These are phyloP conservation scores for Ispidina picta DNA, from an alignment of 2,797 vertebrate genomes.

Conservation along the genomic window DNA sequence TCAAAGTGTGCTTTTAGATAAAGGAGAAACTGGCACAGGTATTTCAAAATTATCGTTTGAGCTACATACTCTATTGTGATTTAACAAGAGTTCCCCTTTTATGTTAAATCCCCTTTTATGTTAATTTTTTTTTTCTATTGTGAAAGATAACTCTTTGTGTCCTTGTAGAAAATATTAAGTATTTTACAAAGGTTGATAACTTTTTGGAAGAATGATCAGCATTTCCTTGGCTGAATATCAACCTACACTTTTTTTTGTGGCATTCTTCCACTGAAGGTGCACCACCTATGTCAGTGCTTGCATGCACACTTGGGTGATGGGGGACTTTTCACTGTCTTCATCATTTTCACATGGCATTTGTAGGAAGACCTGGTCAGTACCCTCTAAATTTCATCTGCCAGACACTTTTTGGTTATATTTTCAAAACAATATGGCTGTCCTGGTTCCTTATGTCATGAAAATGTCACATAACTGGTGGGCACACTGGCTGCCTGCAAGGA, in stretches of 20 bases:
- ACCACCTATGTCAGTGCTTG: neutral
- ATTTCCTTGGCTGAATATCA: neutral
- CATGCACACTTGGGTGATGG: neutral
- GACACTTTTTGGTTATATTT: neutral
- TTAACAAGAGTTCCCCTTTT: slow-evolving; percentile 10
- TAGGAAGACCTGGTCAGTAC: neutral
- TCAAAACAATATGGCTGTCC: neutral
- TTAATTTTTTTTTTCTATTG: neutral
- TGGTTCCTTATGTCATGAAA: neutral
- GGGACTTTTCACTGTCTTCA: neutral
- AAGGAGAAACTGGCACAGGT: slow-evolving; percentile 18
- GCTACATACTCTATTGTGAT: neutral
- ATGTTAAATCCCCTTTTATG: neutral
- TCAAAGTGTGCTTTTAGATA: slow-evolving; percentile 25
- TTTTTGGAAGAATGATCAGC: neutral
- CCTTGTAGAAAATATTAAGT: neutral
- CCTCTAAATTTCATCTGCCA: neutral
- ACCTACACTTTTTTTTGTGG: neutral
- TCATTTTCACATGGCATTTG: neutral
- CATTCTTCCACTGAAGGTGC: neutral
- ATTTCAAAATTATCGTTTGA: slow-evolving; percentile 34
- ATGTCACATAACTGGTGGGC: rapidly evolving
- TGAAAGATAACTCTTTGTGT: neutral
- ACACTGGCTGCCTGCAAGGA: neutral
- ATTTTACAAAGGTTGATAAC: neutral